Evolutionary conservation across 2,113 vertebrate genomes (phyloP), one percentile per base, ranked within the genome.

Genomic region (Pygoscelis adeliae): DNA sequence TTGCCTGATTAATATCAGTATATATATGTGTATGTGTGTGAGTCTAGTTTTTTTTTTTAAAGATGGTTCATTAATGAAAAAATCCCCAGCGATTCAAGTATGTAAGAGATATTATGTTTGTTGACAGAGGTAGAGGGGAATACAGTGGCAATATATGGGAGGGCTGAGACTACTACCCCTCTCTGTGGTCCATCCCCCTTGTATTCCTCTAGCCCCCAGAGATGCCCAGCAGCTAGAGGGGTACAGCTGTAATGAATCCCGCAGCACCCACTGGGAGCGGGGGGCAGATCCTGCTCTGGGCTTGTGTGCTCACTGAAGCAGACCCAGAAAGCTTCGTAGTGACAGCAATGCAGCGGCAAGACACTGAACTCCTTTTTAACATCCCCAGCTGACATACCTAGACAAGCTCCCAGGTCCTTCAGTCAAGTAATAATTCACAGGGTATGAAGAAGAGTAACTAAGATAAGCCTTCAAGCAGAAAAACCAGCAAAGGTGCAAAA

Each of bases 1-100:
- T 95, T 80, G 36, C 42, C 62, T 93, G 93, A 84, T 91, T 97
- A 91, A 87, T 95, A 87, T 65, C 81, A 61, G 21, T 74, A 29
- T 55, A 29, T 52, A 53, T 76, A 40, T 38, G 46, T 84, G 29
- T 55, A 47, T 29, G 25, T 67, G 21, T 63, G 9, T 30, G 42
- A 90, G 76, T 16, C 20, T 58, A 11, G 21, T 34, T 84, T 69
- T 53, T 69, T 53, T 69, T 27, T 46, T 10, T 3, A 2, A 63
- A 76, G 16, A 61, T 36, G 5, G 4, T 84, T 82, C 52, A 79
- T 89, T 78, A 82, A 47, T 82, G 19, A 70, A 92, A 78, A 90
- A 58, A 15, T 38, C 52, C 65, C 36, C 10, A 44, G 36, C 2
- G 29, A 49, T 44, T 91, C 14, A 66, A 74, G 19, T 19, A 29